phyloP scores from a whole-genome alignment of 2,888 invertebrate species.

The Zygaena filipendulae region DNA sequence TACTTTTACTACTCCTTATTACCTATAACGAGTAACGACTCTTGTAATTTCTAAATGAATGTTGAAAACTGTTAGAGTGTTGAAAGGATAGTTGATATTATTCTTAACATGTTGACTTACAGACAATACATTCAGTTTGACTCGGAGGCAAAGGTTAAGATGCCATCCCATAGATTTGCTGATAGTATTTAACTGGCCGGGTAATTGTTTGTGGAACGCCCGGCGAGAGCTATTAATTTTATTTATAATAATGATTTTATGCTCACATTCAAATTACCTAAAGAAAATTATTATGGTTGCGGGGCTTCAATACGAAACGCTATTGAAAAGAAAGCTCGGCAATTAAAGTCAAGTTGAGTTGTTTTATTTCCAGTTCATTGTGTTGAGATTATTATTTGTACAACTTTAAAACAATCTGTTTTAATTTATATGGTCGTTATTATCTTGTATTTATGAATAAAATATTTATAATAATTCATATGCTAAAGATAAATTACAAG shows the following conservation, averaged over 20 bases:
- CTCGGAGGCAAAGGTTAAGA: slow-evolving; percentile 60
- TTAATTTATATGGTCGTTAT: too few species aligned
- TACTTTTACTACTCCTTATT: too few species aligned
- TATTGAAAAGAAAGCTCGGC: slow-evolving; percentile 36
- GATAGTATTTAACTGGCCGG: slow-evolving; percentile 58
- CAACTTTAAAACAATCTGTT: too few species aligned
- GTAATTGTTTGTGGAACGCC: slow-evolving; percentile 62
- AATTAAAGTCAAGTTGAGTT: slow-evolving; percentile 31
- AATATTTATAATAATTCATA: too few species aligned
- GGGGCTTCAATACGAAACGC: slow-evolving; percentile 30
- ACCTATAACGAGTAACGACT: too few species aligned
- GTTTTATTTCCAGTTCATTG: slow-evolving; percentile 23
- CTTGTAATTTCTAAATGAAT: too few species aligned
- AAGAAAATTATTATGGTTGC: slow-evolving; percentile 47
- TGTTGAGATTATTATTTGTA: too few species aligned
- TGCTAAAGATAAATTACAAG: too few species aligned
- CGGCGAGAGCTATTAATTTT: slow-evolving; percentile 46
- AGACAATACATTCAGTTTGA: slow-evolving; percentile 37
- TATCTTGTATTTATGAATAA: too few species aligned
- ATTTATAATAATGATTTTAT: slow-evolving; percentile 51
- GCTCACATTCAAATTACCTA: slow-evolving; percentile 47
- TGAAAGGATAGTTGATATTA: too few species aligned
- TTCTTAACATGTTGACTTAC: too few species aligned
- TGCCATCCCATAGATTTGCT: slow-evolving; percentile 58
- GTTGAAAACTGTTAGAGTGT: too few species aligned